Evolutionary conservation across 92 coral and sea anemone species (phyloP).

Genomic region (Epizoanthus stellaris): DNA sequence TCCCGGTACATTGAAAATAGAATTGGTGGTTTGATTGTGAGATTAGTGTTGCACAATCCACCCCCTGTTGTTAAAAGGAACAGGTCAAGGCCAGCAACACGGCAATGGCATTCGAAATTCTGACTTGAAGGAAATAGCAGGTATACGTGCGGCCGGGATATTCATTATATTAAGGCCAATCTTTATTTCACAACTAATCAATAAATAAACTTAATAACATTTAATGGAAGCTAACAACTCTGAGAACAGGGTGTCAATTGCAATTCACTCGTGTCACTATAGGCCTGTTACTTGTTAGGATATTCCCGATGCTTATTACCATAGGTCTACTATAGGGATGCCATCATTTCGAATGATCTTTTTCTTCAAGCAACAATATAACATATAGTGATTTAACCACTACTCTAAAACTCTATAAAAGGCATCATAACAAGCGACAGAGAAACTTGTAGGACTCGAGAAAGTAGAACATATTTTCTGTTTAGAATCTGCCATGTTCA

Average conservation of each 20-base stretch:
- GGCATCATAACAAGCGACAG: background rate
- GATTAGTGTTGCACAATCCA: background rate
- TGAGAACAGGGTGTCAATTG: too few relatives aligned
- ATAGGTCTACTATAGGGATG: too few relatives aligned
- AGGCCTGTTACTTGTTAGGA: too few relatives aligned
- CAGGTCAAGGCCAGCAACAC: conserved; percentile 23
- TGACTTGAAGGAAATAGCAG: background rate
- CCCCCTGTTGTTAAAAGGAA: conserved; percentile 17
- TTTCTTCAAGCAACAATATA: background rate
- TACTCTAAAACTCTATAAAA: background rate
- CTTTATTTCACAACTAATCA: background rate
- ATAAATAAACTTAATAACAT: background rate
- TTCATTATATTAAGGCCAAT: background rate
- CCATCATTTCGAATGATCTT: too few relatives aligned
- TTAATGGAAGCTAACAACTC: too few relatives aligned
- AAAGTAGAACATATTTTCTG: background rate
- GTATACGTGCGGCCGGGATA: background rate
- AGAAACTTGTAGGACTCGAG: background rate
- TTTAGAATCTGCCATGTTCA: background rate
- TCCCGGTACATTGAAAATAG: conserved; percentile 22
- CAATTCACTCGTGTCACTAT: too few relatives aligned
- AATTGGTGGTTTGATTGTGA: conserved; percentile 23
- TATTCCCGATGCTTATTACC: too few relatives aligned
- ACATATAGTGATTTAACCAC: background rate
- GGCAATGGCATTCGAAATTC: background rate